Conservation (phyloP, 2,797 vertebrate genomes). For the Notolabrus celidotus region DNA sequence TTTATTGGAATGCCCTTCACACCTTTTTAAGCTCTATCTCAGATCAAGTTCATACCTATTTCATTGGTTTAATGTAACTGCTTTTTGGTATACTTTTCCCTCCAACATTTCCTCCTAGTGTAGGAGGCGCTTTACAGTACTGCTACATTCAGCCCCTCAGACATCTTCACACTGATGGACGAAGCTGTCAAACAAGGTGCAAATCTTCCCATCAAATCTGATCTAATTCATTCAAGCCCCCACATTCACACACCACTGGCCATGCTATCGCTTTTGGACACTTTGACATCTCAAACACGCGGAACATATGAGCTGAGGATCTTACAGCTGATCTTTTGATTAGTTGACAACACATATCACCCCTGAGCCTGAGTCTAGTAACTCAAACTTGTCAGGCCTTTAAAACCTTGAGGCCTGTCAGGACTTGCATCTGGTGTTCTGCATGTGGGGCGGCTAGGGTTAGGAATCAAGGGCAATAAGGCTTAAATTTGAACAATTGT, state of each 20-base stretch:
- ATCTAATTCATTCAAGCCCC: neutral
- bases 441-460: neutral
- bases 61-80: too few relatives aligned
- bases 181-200: neutral
- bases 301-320: neutral
- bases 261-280: neutral
- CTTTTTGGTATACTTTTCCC: neutral
- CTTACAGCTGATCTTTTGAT: neutral
- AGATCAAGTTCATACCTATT: too few relatives aligned
- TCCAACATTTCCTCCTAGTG: neutral
- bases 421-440: neutral
- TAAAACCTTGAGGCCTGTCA: neutral
- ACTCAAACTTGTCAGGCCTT: too few relatives aligned
- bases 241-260: neutral
- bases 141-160: neutral
- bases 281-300: neutral
- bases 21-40: too few relatives aligned
- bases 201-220: slow-evolving; percentile 1
- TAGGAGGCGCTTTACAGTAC: neutral
- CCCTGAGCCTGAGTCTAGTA: neutral
- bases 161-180: neutral
- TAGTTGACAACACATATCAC: neutral
- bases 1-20: too few relatives aligned
- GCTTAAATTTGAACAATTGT: neutral
- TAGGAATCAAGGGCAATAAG: neutral